Percentiles rank a stretch among this genome's conserved stretches.
Conservation (phyloP, 1,140 invertebrate species). For the Cydia fagiglandana region DNA sequence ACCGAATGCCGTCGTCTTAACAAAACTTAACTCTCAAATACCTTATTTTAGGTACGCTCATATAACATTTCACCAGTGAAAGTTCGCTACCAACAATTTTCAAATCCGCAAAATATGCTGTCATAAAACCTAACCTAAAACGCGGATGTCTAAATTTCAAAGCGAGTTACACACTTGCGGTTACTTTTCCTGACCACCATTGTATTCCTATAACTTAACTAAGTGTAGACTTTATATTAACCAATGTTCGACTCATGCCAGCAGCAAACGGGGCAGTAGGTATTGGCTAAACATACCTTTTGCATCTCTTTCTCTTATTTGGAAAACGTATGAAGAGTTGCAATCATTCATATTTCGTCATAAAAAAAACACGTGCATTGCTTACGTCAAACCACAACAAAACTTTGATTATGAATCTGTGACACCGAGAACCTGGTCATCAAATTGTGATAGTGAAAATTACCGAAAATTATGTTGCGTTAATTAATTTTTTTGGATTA, state of each 20-base stretch:
- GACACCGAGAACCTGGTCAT: no score
- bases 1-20: neutral
- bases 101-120: neutral
- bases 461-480: no score
- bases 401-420: no score
- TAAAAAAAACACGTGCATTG: no score
- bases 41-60: neutral
- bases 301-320: no score
- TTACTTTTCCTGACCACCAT: neutral
- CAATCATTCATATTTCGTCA: no score
- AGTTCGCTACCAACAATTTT: neutral
- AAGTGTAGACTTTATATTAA: neutral
- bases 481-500: no score
- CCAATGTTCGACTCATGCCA: neutral
- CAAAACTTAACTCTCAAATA: neutral
- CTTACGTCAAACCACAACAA: no score
- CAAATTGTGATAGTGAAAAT: no score
- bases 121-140: constrained; percentile 36
- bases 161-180: constrained; percentile 39
- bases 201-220: neutral
- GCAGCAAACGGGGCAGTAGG: no score
- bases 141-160: constrained; percentile 43
- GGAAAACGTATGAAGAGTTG: no score
- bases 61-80: neutral
- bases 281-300: no score